These are phyloP conservation scores for Melanchra persicariae DNA, from an alignment of 2,888 invertebrate genomes.

Conservation along the genomic window DNA sequence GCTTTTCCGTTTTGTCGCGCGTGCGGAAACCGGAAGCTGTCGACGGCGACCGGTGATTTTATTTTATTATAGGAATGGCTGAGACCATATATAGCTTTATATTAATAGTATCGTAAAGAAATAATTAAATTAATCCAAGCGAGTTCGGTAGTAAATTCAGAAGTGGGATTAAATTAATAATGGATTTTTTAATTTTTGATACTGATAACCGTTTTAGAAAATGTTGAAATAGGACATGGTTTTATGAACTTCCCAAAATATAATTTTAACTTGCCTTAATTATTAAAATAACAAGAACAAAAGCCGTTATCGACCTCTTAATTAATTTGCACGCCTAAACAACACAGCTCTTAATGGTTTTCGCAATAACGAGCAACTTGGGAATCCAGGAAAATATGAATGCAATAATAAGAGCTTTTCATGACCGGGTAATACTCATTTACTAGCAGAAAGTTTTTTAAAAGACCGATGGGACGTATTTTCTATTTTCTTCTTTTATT, in stretches of 20 bases:
- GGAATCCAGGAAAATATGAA: slow-evolving; percentile 19
- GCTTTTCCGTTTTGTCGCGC: slow-evolving; percentile 21
- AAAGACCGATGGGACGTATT: slow-evolving; percentile 14
- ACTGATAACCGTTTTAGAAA: slow-evolving; percentile 1
- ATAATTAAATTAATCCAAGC: neutral
- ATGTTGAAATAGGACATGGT: too few species aligned
- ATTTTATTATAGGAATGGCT: slow-evolving; percentile 30
- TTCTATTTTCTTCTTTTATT: slow-evolving; percentile 28
- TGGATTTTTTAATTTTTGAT: too few species aligned
- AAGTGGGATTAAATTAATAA: neutral
- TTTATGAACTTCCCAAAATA: too few species aligned
- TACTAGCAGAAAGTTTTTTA: slow-evolving; percentile 3
- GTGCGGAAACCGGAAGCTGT: slow-evolving; percentile 8
- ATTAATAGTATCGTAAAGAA: too few species aligned
- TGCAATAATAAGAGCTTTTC: slow-evolving; percentile 32
- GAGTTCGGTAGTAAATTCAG: slow-evolving; percentile 2
- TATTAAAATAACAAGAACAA: slow-evolving; percentile 12
- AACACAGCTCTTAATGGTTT: slow-evolving; percentile 45
- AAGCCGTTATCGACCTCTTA: slow-evolving; percentile 10
- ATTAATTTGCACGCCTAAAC: slow-evolving; percentile 35
- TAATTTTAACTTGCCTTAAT: slow-evolving; percentile 1
- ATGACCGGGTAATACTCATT: slow-evolving; percentile 28
- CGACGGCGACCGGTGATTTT: slow-evolving; percentile 30
- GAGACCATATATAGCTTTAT: neutral
- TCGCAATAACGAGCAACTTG: slow-evolving; percentile 38